Evolutionary conservation across 2,113 vertebrate species (phyloP).

Genomic region (Scopus umbretta): DNA sequence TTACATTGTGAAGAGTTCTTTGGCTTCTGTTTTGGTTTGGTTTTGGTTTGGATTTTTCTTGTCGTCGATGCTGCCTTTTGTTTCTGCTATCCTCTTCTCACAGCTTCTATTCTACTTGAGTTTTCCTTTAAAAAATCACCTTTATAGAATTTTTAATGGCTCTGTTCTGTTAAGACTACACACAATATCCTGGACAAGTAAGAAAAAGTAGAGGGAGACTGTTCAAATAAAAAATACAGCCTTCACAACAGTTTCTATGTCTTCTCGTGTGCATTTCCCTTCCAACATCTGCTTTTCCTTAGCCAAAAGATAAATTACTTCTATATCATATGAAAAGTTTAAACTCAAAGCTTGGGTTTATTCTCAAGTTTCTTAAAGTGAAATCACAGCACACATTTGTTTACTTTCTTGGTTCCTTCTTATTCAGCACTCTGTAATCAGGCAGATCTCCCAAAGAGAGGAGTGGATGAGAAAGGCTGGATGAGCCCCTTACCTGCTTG

Average conservation of each 20-base stretch:
- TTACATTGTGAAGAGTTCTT: no score
- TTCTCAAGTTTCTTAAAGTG: background rate
- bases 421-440: background rate
- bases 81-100: background rate
- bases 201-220: background rate
- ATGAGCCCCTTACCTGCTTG: background rate
- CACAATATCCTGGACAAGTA: background rate
- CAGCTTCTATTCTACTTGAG: background rate
- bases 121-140: background rate
- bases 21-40: no score
- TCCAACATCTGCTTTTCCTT: constrained; percentile 18
- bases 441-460: background rate
- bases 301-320: background rate
- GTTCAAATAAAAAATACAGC: background rate
- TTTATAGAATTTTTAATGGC: background rate
- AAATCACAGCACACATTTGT: background rate
- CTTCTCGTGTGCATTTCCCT: background rate
- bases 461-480: background rate
- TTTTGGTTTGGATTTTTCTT: no score
- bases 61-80: background rate
- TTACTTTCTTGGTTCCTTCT: background rate
- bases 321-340: background rate
- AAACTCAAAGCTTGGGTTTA: background rate
- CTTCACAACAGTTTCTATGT: background rate
- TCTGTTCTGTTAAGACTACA: background rate